Percentiles rank a stretch among this genome's conserved stretches.
Conservation (phyloP, 2,113 vertebrate species). For the Pluvianellus socialis region DNA sequence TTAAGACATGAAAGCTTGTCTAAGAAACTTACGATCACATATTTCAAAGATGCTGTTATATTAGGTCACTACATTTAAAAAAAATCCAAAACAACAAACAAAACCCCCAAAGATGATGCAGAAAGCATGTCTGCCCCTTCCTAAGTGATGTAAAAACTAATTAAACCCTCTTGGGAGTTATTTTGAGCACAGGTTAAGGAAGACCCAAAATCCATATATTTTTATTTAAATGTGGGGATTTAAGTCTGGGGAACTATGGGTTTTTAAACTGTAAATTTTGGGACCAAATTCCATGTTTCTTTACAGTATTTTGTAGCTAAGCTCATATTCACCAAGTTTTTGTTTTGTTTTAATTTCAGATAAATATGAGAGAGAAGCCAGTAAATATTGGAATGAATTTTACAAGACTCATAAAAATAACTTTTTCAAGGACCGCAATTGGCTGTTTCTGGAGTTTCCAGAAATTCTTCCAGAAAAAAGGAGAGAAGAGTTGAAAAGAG, state of each 20-base stretch:
- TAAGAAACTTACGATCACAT: not conserved
- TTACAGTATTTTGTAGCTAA: not conserved
- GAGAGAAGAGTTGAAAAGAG: conserved; percentile 27
- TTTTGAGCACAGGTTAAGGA: not conserved
- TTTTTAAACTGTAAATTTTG: not conserved
- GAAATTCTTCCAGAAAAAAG: conserved; percentile 81
- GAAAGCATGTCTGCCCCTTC: not conserved
- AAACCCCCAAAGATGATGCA: not conserved
- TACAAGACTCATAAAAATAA: conserved; percentile 87
- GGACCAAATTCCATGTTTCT: not conserved
- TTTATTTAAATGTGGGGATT: not conserved
- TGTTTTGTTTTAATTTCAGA: conserved; percentile 69
- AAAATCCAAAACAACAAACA: not conserved
- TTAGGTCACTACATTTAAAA: not conserved
- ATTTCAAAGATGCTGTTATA: not conserved
- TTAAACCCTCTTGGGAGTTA: not conserved
- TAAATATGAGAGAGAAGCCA: conserved; percentile 85
- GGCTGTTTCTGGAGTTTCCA: conserved; percentile 92
- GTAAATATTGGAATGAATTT: conserved; percentile 89
- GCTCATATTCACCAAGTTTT: not conserved
- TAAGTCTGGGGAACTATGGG: not conserved
- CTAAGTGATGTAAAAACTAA: not conserved
- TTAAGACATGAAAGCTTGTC: not conserved
- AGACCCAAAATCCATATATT: not conserved
- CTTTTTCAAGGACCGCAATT: conserved; percentile 95